Evolutionary conservation across 2,113 vertebrate genomes (phyloP).

Genomic region (Cardinalis cardinalis): DNA sequence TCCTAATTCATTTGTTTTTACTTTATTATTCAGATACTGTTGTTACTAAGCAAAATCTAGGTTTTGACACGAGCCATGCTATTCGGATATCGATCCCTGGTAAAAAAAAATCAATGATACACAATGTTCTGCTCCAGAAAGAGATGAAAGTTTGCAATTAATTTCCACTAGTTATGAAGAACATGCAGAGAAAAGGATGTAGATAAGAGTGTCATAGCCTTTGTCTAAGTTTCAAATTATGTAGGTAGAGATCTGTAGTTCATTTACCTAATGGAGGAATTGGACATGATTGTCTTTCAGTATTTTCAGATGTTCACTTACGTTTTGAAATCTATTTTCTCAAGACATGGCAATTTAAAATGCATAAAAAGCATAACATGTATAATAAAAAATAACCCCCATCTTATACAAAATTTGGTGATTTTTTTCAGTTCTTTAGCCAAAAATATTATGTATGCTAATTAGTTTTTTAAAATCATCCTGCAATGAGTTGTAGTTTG

Average conservation of each 20-base stretch:
- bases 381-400: background rate
- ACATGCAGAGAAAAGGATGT: background rate
- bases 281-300: background rate
- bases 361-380: background rate
- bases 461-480: background rate
- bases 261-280: background rate
- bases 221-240: background rate
- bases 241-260: background rate
- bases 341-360: background rate
- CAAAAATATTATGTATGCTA: background rate
- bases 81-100: background rate
- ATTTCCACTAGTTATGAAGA: conserved; percentile 4
- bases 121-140: background rate
- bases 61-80: background rate
- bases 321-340: background rate
- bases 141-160: background rate
- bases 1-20: background rate
- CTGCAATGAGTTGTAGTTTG: background rate
- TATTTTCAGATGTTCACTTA: background rate
- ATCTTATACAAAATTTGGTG: background rate
- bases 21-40: background rate
- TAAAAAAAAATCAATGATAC: conserved; percentile 7
- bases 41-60: background rate
- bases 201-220: background rate
- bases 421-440: background rate